Evolutionary conservation across 2,888 invertebrate genomes (phyloP), one percentile per base, ranked within the genome.

Genomic region (Chelonus formosanus): DNA sequence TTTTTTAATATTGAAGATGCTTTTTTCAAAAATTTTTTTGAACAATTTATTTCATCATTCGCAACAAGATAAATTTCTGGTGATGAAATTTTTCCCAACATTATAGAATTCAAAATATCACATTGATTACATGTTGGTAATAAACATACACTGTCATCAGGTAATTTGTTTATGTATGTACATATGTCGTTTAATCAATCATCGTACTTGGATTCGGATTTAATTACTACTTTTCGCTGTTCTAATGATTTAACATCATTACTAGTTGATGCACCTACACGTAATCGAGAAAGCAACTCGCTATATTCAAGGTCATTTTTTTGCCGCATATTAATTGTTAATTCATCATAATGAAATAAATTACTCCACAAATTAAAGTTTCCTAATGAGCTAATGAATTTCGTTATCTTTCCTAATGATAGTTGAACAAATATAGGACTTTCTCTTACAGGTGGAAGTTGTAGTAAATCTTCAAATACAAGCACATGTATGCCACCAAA

Each of bases 71-170:
- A 44, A 44, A 77, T 76, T 70, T 75, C 75, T 34, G 74, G 65
- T 0, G 62, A 50, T 5, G 68, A 6, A 45, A 79, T 69, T 8
- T 53, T 60, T 43, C 57, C 58, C 47, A 80, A 65, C 76, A 80
- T 77, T 10, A 71, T 74, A 57, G 57, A 59, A 68, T 80, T 81
- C 5, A 79, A 64, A 60, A 70, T 69, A 55, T 74, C 59, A 71
- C 79, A 79, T 72, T 77, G 71, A 43, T 76, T 61, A 68, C 72
- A 68, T 5, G 76, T 78, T 5, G 79, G 73, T 32, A 79, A 67
- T 63, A 78, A 72, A 63, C 75, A 79, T 66, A 80, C 71, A 10
- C 76, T 71, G 70, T 75, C 72, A 32, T 61, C 35, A 20, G 76
- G 73, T 60, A 78, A 70, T 10, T 65, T 57, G 34, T 63, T 63